These are phyloP conservation scores for Bos indicus DNA, from an alignment of 2,113 vertebrate genomes.

Conservation along the genomic window DNA sequence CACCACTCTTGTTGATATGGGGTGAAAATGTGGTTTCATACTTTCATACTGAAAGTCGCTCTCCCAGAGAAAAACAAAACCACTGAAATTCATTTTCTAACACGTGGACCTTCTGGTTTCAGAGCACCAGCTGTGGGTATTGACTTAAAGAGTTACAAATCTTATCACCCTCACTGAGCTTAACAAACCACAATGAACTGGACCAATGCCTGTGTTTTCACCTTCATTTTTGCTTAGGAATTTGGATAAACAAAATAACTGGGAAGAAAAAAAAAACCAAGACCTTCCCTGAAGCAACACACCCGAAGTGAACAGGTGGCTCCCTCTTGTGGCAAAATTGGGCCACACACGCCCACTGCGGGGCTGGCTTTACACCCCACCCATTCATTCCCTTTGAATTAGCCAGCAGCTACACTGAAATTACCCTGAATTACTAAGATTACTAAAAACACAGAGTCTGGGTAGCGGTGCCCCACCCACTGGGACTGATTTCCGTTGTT, in stretches of 20 bases:
- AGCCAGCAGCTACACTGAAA: neutral
- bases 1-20: fast-evolving
- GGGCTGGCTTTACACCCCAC: neutral
- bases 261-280: neutral
- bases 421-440: neutral
- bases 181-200: slow-evolving; percentile 14
- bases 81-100: neutral
- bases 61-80: neutral
- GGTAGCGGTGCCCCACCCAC: neutral
- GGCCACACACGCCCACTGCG: neutral
- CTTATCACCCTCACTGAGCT: neutral
- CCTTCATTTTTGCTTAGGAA: slow-evolving; percentile 1
- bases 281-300: neutral
- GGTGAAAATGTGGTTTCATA: neutral
- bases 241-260: neutral
- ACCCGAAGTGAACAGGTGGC: slow-evolving; percentile 18
- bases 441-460: neutral
- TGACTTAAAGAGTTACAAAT: slow-evolving; percentile 52
- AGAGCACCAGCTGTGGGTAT: slow-evolving; percentile 53
- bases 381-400: neutral
- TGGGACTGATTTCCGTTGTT: neutral
- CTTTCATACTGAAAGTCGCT: neutral
- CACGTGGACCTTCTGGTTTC: slow-evolving; percentile 49
- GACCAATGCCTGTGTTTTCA: neutral
- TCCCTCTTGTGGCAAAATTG: slow-evolving; percentile 76